phyloP scores from a whole-genome alignment of 2,113 vertebrate species.

The Trichomycterus rosablanca region DNA sequence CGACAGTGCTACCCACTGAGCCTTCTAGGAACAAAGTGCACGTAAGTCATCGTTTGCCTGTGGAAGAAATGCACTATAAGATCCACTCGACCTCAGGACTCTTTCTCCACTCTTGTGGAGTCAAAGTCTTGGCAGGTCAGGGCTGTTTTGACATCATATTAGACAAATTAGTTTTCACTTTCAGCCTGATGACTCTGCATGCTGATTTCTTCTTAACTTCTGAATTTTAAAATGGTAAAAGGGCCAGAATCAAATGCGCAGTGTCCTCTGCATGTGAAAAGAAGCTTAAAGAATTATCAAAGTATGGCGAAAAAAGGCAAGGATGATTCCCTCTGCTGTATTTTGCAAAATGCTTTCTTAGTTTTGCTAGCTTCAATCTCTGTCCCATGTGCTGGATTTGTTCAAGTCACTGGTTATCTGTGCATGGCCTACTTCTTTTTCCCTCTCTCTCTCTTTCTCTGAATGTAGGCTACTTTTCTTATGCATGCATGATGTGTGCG shows the following conservation, averaged over 20 bases:
- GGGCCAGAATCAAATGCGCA: slow-evolving; percentile 5
- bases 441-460: slow-evolving; percentile 1
- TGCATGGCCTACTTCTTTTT: slow-evolving; percentile 34
- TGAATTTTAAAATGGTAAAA: not conserved
- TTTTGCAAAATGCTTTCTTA: slow-evolving; percentile 40
- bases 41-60: no score
- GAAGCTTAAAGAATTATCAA: slow-evolving; percentile 41
- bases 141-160: no score
- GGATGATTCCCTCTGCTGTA: slow-evolving; percentile 4
- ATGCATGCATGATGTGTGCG: slow-evolving; percentile 33
- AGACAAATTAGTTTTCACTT: not conserved
- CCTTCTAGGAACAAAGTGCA: no score
- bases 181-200: not conserved
- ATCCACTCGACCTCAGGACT: no score
- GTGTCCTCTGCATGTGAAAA: slow-evolving; percentile 31
- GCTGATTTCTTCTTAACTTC: not conserved
- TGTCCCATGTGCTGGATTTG: slow-evolving; percentile 47
- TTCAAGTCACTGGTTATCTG: slow-evolving; percentile 48
- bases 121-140: no score
- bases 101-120: no score
- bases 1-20: no score
- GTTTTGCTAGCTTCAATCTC: slow-evolving; percentile 47
- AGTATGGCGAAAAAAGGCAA: slow-evolving; percentile 9
- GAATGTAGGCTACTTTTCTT: slow-evolving; percentile 37
- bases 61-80: no score